A percentile compares a stretch with the other conserved stretches of the same genome.
Evolutionary conservation across 2,113 vertebrate genomes (phyloP).

Genomic region (Saccopteryx leptura): DNA sequence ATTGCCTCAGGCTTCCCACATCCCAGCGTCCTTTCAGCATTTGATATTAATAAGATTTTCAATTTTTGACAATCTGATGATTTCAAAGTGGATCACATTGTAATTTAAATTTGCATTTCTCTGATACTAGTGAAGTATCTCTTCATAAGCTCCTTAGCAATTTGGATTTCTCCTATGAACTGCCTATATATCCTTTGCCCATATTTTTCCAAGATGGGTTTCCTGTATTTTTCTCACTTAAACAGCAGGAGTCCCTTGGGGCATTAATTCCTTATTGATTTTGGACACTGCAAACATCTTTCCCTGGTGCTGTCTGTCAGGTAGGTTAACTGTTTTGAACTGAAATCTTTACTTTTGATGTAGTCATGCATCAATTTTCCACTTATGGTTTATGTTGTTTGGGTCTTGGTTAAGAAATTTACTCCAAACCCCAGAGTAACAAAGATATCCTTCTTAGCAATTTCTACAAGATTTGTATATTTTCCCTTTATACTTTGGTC

Average conservation of each 20-base stretch:
- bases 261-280: constrained; percentile 66
- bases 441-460: neutral
- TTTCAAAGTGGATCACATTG: constrained; percentile 48
- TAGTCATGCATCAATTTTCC: constrained; percentile 49
- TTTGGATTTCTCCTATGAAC: neutral
- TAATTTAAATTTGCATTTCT: constrained; percentile 59
- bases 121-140: constrained; percentile 55
- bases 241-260: neutral
- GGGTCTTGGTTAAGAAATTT: constrained; percentile 46
- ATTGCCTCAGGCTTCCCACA: fast-evolving
- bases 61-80: constrained; percentile 31
- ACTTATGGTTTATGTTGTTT: constrained; percentile 29
- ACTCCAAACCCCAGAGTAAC: neutral
- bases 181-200: neutral
- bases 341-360: constrained; percentile 67
- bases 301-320: constrained; percentile 37
- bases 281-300: constrained; percentile 60
- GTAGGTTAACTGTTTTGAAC: constrained; percentile 65
- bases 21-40: neutral
- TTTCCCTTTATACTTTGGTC: neutral
- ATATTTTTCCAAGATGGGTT: neutral
- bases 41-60: constrained; percentile 42
- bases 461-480: neutral
- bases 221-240: constrained; percentile 21
- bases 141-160: constrained; percentile 16